Conservation (phyloP, 2,113 vertebrate genomes). For the Eulemur macaco region DNA sequence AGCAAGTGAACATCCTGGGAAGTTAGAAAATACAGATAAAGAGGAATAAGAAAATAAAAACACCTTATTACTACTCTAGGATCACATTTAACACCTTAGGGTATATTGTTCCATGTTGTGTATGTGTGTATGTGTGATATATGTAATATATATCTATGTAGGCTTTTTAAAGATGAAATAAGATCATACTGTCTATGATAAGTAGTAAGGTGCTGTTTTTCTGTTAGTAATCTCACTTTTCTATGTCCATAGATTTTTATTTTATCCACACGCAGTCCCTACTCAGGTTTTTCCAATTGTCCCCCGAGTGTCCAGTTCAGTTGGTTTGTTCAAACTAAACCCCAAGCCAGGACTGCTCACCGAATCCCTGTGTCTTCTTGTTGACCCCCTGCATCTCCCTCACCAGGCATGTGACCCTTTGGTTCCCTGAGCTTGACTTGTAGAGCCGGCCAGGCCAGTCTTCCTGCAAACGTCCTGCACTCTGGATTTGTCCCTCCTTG, state of each 20-base stretch:
- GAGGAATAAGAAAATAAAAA: neutral
- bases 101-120: neutral
- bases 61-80: neutral
- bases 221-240: neutral
- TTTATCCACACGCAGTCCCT: neutral
- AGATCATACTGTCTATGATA: no score
- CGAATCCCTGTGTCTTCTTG: neutral
- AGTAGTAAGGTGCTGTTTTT: neutral
- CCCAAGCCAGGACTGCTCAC: neutral
- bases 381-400: neutral
- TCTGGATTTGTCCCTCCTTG: neutral
- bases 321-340: neutral
- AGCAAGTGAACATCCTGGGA: neutral
- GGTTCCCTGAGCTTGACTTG: no score
- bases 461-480: neutral
- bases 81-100: neutral
- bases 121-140: neutral
- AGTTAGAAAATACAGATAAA: neutral
- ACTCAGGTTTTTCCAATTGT: neutral
- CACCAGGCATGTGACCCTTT: neutral
- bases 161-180: neutral
- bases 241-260: neutral
- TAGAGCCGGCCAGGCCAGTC: neutral
- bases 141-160: rapidly evolving
- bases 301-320: no score